These are phyloP conservation scores for Hapalemur alaotrensis DNA, from an alignment of 2,797 vertebrate species.

Conservation along the genomic window DNA sequence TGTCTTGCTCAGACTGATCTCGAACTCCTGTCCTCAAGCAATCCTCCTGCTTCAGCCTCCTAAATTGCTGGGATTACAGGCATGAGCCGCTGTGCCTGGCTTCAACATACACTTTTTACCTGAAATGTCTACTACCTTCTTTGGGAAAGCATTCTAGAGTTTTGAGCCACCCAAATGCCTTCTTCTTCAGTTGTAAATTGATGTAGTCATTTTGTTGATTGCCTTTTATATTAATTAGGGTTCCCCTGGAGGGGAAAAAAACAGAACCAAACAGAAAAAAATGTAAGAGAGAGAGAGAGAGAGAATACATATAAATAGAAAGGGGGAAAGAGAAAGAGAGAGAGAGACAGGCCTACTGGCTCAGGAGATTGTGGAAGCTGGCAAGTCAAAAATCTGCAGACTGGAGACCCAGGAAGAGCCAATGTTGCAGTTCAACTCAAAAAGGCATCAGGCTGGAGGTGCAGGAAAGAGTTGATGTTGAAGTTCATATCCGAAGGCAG, in stretches of 20 bases:
- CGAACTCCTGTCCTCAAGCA: not conserved
- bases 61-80: too few species aligned
- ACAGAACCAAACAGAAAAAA: too few species aligned
- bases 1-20: not conserved
- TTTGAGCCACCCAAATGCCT: not conserved
- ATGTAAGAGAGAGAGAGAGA: too few species aligned
- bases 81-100: too few species aligned
- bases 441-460: not conserved
- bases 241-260: not conserved
- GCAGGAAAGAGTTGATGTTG: not conserved
- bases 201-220: not conserved
- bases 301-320: too few species aligned
- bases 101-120: not conserved
- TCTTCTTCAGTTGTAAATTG: not conserved
- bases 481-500: not conserved
- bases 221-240: not conserved
- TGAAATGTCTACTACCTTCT: not conserved
- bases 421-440: not conserved
- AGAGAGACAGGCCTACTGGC: not conserved
- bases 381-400: not conserved
- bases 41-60: too few species aligned
- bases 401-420: not conserved
- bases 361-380: not conserved
- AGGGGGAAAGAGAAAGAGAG: too few species aligned
- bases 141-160: not conserved